Evolutionary conservation across 2,888 invertebrate species (phyloP).

Genomic region (Tupiocoris notatus): DNA sequence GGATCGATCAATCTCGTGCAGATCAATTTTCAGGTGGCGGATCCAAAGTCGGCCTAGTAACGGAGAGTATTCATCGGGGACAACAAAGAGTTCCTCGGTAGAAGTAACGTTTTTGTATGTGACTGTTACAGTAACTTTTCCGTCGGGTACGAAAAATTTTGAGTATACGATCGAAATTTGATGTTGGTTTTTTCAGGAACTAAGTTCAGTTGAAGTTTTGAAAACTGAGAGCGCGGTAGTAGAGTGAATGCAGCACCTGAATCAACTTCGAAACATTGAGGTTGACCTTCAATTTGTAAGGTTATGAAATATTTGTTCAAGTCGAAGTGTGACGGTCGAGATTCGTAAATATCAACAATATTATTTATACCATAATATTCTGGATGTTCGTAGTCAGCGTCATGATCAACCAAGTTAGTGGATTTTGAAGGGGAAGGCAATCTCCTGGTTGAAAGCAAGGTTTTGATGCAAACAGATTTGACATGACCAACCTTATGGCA

Average conservation of each 20-base stretch:
- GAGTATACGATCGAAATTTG: slow-evolving; percentile 14
- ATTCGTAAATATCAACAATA: background rate
- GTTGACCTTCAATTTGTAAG: background rate
- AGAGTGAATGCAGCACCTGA: background rate
- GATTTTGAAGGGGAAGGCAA: background rate
- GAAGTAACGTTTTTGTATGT: background rate
- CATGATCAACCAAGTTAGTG: background rate
- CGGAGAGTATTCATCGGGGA: slow-evolving; percentile 7
- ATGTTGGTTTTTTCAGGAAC: slow-evolving; percentile 1
- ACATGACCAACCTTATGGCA: background rate
- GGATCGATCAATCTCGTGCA: background rate
- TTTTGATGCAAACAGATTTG: background rate
- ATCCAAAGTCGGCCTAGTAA: slow-evolving; percentile 16
- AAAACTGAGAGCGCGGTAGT: background rate
- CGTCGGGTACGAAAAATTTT: slow-evolving; percentile 2
- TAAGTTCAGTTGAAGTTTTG: background rate
- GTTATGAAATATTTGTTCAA: background rate
- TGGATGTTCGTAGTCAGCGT: background rate
- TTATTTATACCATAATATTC: background rate
- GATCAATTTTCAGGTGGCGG: background rate
- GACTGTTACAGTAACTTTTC: slow-evolving; percentile 2
- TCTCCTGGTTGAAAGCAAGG: no score
- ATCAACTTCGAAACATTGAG: slow-evolving; percentile 2
- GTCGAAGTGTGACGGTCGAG: background rate
- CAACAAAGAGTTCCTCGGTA: slow-evolving; percentile 1